A percentile compares a stretch with the other conserved stretches of the same genome.
Conservation (phyloP, 2,888 invertebrate species). For the Plagodis dolabraria region DNA sequence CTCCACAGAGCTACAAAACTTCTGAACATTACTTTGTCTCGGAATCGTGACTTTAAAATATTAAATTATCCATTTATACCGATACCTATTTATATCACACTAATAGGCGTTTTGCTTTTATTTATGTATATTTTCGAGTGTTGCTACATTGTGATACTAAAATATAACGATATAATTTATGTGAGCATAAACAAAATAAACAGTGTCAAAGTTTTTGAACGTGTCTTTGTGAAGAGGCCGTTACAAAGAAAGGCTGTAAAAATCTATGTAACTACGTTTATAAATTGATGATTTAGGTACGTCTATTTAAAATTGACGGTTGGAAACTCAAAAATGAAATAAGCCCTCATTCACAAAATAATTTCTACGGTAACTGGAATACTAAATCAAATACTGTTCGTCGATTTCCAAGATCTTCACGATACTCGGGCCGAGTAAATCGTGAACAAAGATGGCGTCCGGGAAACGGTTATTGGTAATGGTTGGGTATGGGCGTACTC, state of each 20-base stretch:
- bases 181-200: conserved; percentile 25
- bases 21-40: conserved; percentile 64
- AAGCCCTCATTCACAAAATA: conserved; percentile 21
- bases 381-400: conserved; percentile 34
- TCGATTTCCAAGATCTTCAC: conserved; percentile 39
- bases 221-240: background rate
- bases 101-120: conserved; percentile 43
- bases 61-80: conserved; percentile 50
- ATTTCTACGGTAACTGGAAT: conserved; percentile 37
- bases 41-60: conserved; percentile 64
- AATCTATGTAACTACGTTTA: background rate
- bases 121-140: conserved; percentile 40
- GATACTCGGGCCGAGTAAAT: conserved; percentile 55
- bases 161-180: conserved; percentile 34
- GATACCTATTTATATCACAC: conserved; percentile 47
- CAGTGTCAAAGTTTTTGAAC: conserved; percentile 9
- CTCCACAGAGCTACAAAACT: conserved; percentile 66
- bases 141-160: conserved; percentile 26
- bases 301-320: background rate
- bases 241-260: background rate
- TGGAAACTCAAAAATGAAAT: background rate
- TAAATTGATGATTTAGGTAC: background rate
- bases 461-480: conserved; percentile 69
- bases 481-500: conserved; percentile 43
- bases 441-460: conserved; percentile 68